phyloP scores from a whole-genome alignment of 2,113 vertebrate species.

The Semicossyphus pulcher region DNA sequence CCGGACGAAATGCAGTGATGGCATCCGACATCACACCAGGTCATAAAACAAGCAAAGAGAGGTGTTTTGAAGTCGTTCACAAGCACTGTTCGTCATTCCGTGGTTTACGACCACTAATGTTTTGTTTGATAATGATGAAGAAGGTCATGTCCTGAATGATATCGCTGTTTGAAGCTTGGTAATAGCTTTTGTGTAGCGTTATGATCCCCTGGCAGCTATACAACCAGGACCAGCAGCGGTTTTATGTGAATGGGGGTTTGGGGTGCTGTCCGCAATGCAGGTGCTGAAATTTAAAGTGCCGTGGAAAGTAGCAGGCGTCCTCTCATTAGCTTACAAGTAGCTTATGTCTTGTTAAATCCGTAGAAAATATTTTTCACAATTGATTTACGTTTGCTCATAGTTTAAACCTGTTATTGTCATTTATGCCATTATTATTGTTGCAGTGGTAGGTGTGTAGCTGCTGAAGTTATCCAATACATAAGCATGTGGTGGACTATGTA shows the following conservation, averaged over 20 bases:
- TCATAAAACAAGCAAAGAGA: neutral
- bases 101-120: neutral
- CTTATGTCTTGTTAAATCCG: neutral
- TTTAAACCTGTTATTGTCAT: too few relatives aligned
- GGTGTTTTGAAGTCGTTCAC: neutral
- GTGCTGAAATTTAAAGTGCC: conserved; percentile 75
- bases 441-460: neutral
- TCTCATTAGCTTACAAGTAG: conserved; percentile 9
- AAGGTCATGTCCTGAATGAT: conserved; percentile 1
- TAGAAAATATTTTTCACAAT: neutral
- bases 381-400: too few relatives aligned
- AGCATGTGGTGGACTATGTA: neutral
- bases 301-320: conserved; percentile 23
- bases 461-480: neutral
- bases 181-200: neutral
- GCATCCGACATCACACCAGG: neutral
- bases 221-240: conserved; percentile 10
- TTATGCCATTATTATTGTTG: neutral
- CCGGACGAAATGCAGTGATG: conserved; percentile 8
- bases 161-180: neutral
- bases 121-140: conserved; percentile 1
- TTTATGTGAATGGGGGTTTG: conserved; percentile 3
- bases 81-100: neutral
- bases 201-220: neutral
- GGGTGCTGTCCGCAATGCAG: conserved; percentile 86